phyloP scores from a whole-genome alignment of 2,888 invertebrate species.

The Cerceris rybyensis region DNA sequence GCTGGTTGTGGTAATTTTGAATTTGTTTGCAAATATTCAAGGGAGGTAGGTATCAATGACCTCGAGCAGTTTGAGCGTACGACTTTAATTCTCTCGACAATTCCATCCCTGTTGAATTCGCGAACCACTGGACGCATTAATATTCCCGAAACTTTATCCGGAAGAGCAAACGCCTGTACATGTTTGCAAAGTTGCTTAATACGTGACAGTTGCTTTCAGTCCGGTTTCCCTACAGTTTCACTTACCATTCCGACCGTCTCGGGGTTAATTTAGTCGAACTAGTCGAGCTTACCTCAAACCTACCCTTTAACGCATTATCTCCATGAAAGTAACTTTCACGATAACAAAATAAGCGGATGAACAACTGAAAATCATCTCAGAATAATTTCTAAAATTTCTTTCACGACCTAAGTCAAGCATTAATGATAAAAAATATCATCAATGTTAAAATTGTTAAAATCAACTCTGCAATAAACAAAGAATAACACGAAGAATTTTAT shows the following conservation, averaged over 20 bases:
- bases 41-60: too few relatives aligned
- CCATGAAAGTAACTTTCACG: too few relatives aligned
- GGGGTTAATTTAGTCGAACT: slow-evolving; percentile 9
- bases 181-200: not conserved
- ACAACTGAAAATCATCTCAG: too few relatives aligned
- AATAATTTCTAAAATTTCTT: too few relatives aligned
- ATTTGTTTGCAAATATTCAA: too few relatives aligned
- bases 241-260: not conserved
- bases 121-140: not conserved
- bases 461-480: too few relatives aligned
- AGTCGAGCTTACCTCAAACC: not conserved
- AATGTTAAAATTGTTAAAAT: too few relatives aligned
- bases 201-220: slow-evolving; percentile 3
- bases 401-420: too few relatives aligned
- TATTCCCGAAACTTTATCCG: not conserved
- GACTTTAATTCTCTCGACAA: not conserved
- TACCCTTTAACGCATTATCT: not conserved
- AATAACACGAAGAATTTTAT: too few relatives aligned
- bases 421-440: too few relatives aligned
- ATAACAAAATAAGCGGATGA: too few relatives aligned
- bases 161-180: not conserved
- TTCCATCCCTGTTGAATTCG: not conserved
- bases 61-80: not conserved
- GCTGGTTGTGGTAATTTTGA: too few relatives aligned
- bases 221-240: not conserved